phyloP scores from a whole-genome alignment of 2,797 vertebrate genomes.

The Coccyzus lansbergi region DNA sequence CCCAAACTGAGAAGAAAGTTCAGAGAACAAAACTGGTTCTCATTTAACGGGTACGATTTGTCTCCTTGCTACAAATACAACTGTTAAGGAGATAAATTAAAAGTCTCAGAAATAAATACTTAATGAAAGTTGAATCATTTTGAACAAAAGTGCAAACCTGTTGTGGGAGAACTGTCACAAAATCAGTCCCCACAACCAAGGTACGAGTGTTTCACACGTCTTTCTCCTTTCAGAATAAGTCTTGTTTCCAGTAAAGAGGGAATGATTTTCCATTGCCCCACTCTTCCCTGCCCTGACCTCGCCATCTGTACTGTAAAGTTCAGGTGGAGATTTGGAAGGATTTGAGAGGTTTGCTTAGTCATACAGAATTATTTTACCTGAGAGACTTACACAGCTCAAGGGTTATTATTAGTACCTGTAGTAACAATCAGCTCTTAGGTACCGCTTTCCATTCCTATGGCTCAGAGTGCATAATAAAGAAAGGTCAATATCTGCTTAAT shows the following conservation, averaged over 20 bases:
- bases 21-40: neutral
- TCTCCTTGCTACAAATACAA: neutral
- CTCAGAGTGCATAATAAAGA: neutral
- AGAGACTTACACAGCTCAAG: constrained; percentile 41
- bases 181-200: neutral
- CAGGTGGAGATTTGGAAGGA: constrained; percentile 47
- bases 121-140: neutral
- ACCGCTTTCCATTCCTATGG: neutral
- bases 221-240: neutral
- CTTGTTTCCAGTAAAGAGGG: neutral
- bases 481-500: neutral
- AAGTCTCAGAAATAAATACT: neutral
- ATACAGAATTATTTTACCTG: constrained; percentile 33
- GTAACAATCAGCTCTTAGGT: neutral
- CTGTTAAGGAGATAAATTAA: neutral
- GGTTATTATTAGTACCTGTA: constrained; percentile 38
- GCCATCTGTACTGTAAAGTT: constrained; percentile 15
- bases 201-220: neutral
- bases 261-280: neutral
- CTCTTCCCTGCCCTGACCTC: neutral
- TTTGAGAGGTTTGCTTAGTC: constrained; percentile 48
- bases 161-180: neutral
- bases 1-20: neutral
- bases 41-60: neutral
- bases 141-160: neutral